Evolutionary conservation across 2,113 vertebrate genomes (phyloP).

Genomic region (Ornithorhynchus anatinus): DNA sequence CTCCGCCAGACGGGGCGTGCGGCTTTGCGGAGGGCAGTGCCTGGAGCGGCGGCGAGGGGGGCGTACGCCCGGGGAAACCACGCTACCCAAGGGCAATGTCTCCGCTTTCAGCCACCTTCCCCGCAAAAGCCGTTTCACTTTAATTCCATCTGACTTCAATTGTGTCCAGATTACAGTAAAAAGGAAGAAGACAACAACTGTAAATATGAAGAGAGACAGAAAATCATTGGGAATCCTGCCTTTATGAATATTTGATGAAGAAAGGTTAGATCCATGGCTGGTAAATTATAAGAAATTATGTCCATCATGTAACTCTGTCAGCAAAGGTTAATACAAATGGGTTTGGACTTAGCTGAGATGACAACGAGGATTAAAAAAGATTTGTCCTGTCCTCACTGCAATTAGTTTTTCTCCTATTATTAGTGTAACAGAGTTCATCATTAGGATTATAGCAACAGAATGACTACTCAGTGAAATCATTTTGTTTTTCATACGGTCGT

Average conservation of each 20-base stretch:
- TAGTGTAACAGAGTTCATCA: conserved; percentile 70
- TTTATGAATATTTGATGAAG: conserved; percentile 98
- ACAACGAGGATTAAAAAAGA: conserved; percentile 84
- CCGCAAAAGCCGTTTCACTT: conserved; percentile 79
- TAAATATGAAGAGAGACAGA: conserved; percentile 97
- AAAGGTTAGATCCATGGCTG: conserved; percentile 87
- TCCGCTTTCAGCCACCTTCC: conserved; percentile 64
- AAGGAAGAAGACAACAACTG: conserved; percentile 90
- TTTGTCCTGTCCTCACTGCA: conserved; percentile 78
- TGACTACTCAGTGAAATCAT: conserved; percentile 40
- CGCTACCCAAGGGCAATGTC: conserved; percentile 11
- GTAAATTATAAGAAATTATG: conserved; percentile 93
- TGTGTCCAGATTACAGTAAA: conserved; percentile 86
- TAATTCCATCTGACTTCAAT: conserved; percentile 90
- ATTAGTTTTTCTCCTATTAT: conserved; percentile 82
- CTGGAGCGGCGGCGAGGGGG: background rate
- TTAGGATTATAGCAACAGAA: conserved; percentile 63
- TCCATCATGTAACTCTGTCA: conserved; percentile 90
- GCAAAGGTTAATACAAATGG: conserved; percentile 92
- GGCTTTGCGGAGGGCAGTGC: background rate
- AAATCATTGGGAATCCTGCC: conserved; percentile 97
- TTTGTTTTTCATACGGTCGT: conserved; percentile 56
- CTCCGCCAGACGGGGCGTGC: background rate
- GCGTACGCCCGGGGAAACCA: background rate
- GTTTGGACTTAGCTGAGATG: conserved; percentile 84